Evolutionary conservation across 2,888 invertebrate genomes (phyloP).

Genomic region (Stenurella melanura): DNA sequence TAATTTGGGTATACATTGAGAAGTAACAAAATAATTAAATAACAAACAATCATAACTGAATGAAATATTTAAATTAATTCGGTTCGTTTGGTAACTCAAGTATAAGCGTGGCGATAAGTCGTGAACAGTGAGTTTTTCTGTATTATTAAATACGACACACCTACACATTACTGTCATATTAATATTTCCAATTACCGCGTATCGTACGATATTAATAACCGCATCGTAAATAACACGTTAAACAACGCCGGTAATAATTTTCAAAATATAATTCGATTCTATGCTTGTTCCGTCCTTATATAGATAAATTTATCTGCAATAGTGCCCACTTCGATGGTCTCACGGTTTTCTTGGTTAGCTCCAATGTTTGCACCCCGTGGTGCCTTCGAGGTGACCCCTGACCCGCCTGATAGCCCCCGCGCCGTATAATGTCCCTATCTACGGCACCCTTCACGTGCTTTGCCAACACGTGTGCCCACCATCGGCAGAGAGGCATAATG

Average conservation of each 20-base stretch:
- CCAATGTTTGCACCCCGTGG: conserved; percentile 56
- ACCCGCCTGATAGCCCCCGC: conserved; percentile 44
- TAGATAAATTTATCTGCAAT: conserved; percentile 33
- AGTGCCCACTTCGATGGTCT: conserved; percentile 34
- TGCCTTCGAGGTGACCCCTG: conserved; percentile 53
- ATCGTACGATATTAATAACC: conserved; percentile 12
- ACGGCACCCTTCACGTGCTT: conserved; percentile 54
- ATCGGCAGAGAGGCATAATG: conserved; percentile 32
- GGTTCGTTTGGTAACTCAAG: no score
- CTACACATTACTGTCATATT: conserved; percentile 34
- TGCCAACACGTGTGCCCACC: conserved; percentile 39
- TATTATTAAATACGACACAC: conserved; percentile 22
- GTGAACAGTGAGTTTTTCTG: conserved; percentile 15
- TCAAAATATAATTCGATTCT: conserved; percentile 38
- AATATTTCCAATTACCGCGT: conserved; percentile 27
- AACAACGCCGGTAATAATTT: conserved; percentile 33
- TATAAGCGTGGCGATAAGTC: not conserved
- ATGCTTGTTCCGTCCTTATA: conserved; percentile 30
- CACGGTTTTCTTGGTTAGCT: conserved; percentile 48
- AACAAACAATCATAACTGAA: no score
- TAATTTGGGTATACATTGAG: no score
- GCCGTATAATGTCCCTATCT: conserved; percentile 50
- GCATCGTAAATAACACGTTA: conserved; percentile 19
- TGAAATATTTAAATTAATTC: no score
- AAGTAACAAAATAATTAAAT: no score